These are phyloP conservation scores for Corythaixoides concolor DNA, from an alignment of 2,113 vertebrate genomes.

Conservation along the genomic window DNA sequence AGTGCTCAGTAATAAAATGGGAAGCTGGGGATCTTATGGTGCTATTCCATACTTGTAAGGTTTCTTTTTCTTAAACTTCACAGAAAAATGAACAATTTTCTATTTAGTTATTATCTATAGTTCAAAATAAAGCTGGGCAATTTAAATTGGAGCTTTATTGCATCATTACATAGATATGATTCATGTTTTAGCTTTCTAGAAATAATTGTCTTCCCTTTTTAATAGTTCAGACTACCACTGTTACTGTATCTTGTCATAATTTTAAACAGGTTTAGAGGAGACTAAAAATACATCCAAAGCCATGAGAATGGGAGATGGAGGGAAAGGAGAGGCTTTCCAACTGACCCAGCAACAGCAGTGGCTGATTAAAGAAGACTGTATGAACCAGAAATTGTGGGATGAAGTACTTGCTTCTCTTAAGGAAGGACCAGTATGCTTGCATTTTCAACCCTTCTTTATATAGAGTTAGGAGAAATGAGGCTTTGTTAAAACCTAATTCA, in stretches of 20 bases:
- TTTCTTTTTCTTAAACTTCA: background rate
- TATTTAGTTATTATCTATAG: background rate
- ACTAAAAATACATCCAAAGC: constrained; percentile 78
- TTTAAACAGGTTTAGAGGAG: constrained; percentile 62
- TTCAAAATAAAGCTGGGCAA: background rate
- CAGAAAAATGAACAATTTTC: background rate
- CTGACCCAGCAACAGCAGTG: constrained; percentile 86
- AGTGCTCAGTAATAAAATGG: background rate
- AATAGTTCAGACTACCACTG: background rate
- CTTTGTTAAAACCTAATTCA: background rate
- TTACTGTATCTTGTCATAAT: background rate
- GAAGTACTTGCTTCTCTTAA: constrained; percentile 86
- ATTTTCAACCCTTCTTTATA: background rate
- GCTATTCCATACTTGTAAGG: background rate
- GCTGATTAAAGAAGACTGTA: constrained; percentile 85
- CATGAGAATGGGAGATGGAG: constrained; percentile 72
- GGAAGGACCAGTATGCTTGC: constrained; percentile 87
- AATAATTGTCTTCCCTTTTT: background rate
- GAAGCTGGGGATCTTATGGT: background rate
- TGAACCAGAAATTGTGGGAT: constrained; percentile 92
- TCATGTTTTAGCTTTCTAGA: background rate
- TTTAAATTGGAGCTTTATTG: background rate
- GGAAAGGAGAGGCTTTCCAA: constrained; percentile 84
- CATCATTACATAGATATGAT: background rate
- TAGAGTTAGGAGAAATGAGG: background rate